These are phyloP conservation scores for Oncopodura yosiiana DNA, from an alignment of 1,140 invertebrate genomes.

Conservation along the genomic window DNA sequence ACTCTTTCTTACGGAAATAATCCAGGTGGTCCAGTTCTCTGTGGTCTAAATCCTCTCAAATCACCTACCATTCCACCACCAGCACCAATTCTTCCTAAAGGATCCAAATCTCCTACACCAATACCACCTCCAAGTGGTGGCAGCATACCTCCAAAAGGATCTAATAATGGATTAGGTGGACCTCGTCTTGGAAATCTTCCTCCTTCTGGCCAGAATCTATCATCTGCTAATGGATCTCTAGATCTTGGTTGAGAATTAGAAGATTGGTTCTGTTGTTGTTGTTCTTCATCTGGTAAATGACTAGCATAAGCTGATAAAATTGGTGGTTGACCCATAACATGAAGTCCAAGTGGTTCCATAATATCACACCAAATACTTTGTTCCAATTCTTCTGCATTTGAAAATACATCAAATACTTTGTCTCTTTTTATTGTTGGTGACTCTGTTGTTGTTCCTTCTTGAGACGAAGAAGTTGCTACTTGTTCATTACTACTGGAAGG, in stretches of 20 bases:
- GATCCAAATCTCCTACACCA: constrained; percentile 31
- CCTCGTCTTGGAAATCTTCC: not conserved
- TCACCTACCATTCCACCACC: constrained; percentile 30
- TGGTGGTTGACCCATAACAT: constrained; percentile 17
- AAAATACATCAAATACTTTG: constrained; percentile 1
- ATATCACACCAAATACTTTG: constrained; percentile 16
- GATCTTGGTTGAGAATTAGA: not conserved
- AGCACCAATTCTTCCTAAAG: constrained; percentile 27
- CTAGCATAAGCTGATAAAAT: constrained; percentile 16
- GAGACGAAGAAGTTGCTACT: not conserved
- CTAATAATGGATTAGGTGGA: not conserved
- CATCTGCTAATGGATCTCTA: constrained; percentile 6
- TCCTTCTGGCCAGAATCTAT: not conserved
- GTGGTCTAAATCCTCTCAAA: constrained; percentile 24
- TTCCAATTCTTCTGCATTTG: constrained; percentile 13
- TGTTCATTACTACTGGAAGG: not conserved
- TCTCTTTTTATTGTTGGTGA: not conserved
- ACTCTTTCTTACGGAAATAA: constrained; percentile 8
- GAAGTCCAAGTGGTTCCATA: constrained; percentile 19
- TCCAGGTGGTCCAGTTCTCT: constrained; percentile 4
- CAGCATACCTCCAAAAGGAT: constrained; percentile 7
- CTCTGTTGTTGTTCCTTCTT: not conserved
- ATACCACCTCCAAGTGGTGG: constrained; percentile 10
- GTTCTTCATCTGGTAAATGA: not conserved
- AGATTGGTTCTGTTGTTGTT: not conserved